Evolutionary conservation across 1,140 invertebrate species (phyloP).

Genomic region (Bombus soroeensis): DNA sequence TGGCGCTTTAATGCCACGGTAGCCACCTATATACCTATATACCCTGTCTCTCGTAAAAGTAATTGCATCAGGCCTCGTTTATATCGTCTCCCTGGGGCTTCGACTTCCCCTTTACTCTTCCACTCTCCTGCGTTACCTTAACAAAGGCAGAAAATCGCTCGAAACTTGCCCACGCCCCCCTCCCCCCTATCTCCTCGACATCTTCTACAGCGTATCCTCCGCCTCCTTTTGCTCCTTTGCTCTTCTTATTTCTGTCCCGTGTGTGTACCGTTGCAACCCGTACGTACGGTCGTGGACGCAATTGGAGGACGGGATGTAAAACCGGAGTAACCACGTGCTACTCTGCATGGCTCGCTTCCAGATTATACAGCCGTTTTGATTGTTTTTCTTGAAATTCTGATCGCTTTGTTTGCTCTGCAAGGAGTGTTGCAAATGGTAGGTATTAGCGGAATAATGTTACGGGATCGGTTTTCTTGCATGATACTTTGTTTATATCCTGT

Average conservation of each 20-base stretch:
- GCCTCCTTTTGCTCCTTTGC: slow-evolving; percentile 6
- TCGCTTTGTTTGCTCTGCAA: neutral
- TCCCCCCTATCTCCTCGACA: neutral
- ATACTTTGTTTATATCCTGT: too few species aligned
- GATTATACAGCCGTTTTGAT: slow-evolving; percentile 25
- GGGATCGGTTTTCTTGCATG: too few species aligned
- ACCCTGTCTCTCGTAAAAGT: slow-evolving; percentile 77
- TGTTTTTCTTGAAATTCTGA: slow-evolving; percentile 53
- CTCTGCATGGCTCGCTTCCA: slow-evolving; percentile 21
- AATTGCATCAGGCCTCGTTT: slow-evolving; percentile 80
- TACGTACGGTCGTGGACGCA: slow-evolving; percentile 34
- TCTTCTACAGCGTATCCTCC: neutral
- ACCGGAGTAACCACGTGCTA: slow-evolving; percentile 47
- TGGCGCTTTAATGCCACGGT: slow-evolving; percentile 75
- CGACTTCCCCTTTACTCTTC: neutral
- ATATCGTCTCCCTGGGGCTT: slow-evolving; percentile 69
- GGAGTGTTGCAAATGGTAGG: neutral
- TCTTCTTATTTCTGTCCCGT: slow-evolving; percentile 29
- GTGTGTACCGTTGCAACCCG: slow-evolving; percentile 47
- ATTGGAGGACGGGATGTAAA: slow-evolving; percentile 61
- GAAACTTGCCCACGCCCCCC: slow-evolving; percentile 6
- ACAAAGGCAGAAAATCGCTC: slow-evolving; percentile 76
- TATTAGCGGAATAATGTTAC: neutral
- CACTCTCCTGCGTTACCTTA: slow-evolving; percentile 41
- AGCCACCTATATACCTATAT: slow-evolving; percentile 66